Base-by-base conservation (phyloP, 2,797 vertebrate species). In the Dendrocincla fuliginosa region DNA sequence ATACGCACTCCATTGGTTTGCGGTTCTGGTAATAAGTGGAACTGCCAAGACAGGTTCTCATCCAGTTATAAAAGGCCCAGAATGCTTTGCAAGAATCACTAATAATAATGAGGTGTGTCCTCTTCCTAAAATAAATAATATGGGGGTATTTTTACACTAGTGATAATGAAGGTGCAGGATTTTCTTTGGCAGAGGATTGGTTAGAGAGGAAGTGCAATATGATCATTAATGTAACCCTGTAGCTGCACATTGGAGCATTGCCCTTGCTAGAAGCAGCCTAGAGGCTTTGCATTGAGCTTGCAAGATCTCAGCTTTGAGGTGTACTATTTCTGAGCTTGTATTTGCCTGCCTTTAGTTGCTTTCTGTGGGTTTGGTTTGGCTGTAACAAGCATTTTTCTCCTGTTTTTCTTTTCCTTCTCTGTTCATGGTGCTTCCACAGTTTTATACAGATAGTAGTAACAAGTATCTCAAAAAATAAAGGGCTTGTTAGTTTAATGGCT, bases 141-240 rank as follows among this genome's bases (percentile, higher is more conserved):
- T 24, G 18, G 5, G 35, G 16, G 7, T 46, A 63, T 84, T 41
- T 69, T 44, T 59, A 33, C 37, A 63, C 42, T 10, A 74, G 16
- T 27, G 37, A 33, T 55, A 28, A 16, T 30, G 13, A 55, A 55
- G 17, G 16, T 60, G 10, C 10, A 89, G 46, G 27, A 41, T 65
- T 41, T 82, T 41, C 14, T 78, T 56, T 55, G 33, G 5, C 28
- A 35, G 28, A 56, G 76, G 10, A 4, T 7, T 22, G 14, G 8
- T 18, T 56, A 27, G 14, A 53, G 7, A 41, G 23, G 13, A 20
- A 60, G 32, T 13, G 63, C 33, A 30, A 8, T 5, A 6, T 13
- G 6, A 18, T 79, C 0, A 0, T 28, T 64, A 14, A 18, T 15
- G 32, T 2, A 68, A 32, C 35, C 25, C 25, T 42, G 13, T 5